Percentiles rank a stretch among this genome's conserved stretches.
Conservation (phyloP, 2,113 vertebrate species). For the Peromyscus polionotus region DNA sequence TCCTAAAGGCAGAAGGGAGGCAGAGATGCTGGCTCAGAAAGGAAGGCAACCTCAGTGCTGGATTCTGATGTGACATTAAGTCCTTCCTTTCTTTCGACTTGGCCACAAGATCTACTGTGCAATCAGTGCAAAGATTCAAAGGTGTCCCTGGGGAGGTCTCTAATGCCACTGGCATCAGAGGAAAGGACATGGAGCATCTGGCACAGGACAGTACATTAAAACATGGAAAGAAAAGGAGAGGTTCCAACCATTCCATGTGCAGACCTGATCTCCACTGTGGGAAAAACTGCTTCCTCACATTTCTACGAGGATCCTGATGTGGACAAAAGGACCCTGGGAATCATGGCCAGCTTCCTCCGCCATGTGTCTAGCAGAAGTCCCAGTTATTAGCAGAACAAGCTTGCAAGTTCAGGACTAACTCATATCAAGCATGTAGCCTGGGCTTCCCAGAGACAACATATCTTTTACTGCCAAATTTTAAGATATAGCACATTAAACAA, state of each 20-base stretch:
- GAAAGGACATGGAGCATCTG: conserved; percentile 56
- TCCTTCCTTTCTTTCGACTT: conserved; percentile 67
- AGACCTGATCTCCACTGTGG: conserved; percentile 10
- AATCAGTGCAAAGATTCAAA: background rate
- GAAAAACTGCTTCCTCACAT: conserved; percentile 26
- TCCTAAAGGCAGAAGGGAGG: conserved; percentile 18
- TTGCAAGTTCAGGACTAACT: conserved; percentile 29
- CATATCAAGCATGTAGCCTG: background rate
- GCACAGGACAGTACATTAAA: background rate
- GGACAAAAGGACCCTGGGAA: background rate
- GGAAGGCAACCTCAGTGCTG: background rate
- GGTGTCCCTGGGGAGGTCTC: conserved; percentile 34
- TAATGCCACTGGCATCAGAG: conserved; percentile 46
- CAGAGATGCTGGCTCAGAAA: background rate
- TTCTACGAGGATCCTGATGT: conserved; percentile 67
- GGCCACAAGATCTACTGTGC: background rate
- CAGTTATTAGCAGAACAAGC: conserved; percentile 64
- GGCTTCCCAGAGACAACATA: background rate
- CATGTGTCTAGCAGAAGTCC: conserved; percentile 53
- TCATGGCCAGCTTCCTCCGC: too few species aligned
- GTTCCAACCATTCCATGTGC: background rate
- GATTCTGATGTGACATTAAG: conserved; percentile 63
- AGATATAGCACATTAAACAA: background rate
- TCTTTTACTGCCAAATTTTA: background rate
- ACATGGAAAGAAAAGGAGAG: background rate